Evolutionary conservation across 2,888 invertebrate genomes (phyloP), one percentile per base, ranked within the genome.

Genomic region (Eupithecia subfuscata): DNA sequence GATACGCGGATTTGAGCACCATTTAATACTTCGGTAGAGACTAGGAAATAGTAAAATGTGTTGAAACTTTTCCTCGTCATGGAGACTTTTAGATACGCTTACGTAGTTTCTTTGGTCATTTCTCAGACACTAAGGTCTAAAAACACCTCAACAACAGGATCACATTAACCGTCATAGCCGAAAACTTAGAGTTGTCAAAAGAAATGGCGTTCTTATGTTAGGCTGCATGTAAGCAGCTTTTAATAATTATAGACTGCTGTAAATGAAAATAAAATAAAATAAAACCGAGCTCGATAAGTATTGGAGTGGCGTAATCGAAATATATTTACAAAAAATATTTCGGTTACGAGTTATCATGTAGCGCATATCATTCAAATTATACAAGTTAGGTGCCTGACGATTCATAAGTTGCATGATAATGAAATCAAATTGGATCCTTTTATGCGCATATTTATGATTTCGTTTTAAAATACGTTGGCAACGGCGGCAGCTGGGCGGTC

Each of bases 381-480:
- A 84, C 81, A 84, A 83, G 81, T 83, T 80, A 78, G 79, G 78
- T 82, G 81, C 82, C 80, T 81, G 74, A 73, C 73, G 78, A 85
- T 84, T 85, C 82, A 83, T 85, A 84, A 86, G 84, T 82, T 80
- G 82, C 83, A 84, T 83, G 82, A 84, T 88, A 90, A 91, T 89
- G 84, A 85, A 90, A 90, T 88, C 89, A 92, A 91, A 92, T 88
- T 75, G 80, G 89, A 87, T 87, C 93, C 90, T 89, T 92, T 93
- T 93, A 93, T 94, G 94, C 92, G 92, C 94, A 94, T 94, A 94
- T 91, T 92, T 91, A 91, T 89, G 86, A 82, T 85, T 85, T 82
- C 83, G 83, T 84, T 87, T 83, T 83, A 85, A 85, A 86, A 85
- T 84, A 84, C 70, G 52, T 69, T 73, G 70, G 72, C 52, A 64